Evolutionary conservation across 2,888 invertebrate species (phyloP).

Genomic region (Drosophila tanythrix): DNA sequence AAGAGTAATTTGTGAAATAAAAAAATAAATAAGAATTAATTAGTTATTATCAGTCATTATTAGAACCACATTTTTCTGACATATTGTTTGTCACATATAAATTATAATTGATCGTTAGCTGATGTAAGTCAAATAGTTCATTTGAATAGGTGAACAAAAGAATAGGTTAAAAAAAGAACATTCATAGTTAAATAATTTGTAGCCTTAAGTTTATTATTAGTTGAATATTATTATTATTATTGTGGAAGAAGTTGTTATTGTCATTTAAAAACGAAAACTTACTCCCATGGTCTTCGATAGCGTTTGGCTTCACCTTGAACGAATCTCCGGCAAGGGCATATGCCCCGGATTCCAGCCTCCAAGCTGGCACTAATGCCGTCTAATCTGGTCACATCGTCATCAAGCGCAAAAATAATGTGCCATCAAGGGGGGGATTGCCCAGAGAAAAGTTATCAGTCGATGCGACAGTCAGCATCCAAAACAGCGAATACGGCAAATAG

Average conservation of each 20-base stretch:
- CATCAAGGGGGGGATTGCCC: constrained; percentile 78
- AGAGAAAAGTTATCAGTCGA: constrained; percentile 72
- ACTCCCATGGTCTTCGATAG: constrained; percentile 15
- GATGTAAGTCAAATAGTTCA: not conserved
- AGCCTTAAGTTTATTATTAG: not conserved
- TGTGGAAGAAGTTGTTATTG: not conserved
- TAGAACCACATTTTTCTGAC: not conserved
- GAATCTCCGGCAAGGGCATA: constrained; percentile 46
- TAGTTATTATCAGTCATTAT: not conserved
- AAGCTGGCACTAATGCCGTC: constrained; percentile 36
- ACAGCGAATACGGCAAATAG: constrained; percentile 14
- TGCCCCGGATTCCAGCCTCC: constrained; percentile 37
- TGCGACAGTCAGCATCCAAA: constrained; percentile 17
- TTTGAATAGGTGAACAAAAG: not conserved
- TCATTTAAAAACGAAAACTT: not conserved
- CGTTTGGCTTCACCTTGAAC: constrained; percentile 50
- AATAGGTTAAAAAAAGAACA: not conserved
- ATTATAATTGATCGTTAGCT: not conserved
- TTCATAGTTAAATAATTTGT: not conserved
- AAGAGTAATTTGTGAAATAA: too few relatives aligned
- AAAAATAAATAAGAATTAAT: not conserved
- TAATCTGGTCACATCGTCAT: constrained; percentile 72
- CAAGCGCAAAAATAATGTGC: constrained; percentile 72
- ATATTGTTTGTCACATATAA: not conserved
- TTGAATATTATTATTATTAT: not conserved